A percentile compares a stretch with the other conserved stretches of the same genome.
These are phyloP conservation scores for Agapetus fuscipes DNA, from an alignment of 2,888 invertebrate genomes.

Conservation along the genomic window DNA sequence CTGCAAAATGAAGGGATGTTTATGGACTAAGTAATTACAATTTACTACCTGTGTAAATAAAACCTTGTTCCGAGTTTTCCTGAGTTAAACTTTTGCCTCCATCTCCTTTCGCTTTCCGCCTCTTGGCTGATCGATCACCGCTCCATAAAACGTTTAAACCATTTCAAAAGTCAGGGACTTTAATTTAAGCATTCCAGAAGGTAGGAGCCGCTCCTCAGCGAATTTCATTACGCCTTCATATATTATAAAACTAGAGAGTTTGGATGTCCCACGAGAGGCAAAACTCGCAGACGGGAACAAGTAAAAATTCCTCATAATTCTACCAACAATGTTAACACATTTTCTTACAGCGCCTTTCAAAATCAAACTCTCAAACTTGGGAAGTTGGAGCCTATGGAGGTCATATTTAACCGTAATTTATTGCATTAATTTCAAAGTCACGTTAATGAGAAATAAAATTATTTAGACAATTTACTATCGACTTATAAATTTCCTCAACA, in stretches of 20 bases:
- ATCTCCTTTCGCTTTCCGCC: constrained; percentile 1
- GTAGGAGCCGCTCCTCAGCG: constrained; percentile 5
- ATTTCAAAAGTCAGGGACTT: constrained; percentile 9
- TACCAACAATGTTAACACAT: neutral
- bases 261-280: neutral
- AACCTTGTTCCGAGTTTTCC: too few relatives aligned
- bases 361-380: too few relatives aligned
- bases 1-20: too few relatives aligned
- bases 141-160: constrained; percentile 1
- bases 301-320: neutral
- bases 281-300: neutral
- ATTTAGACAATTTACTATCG: too few relatives aligned
- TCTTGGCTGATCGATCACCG: neutral
- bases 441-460: too few relatives aligned
- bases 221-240: constrained; percentile 9
- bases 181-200: constrained; percentile 11
- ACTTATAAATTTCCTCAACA: too few relatives aligned
- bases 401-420: too few relatives aligned
- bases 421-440: too few relatives aligned
- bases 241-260: constrained; percentile 2
- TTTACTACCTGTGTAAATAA: too few relatives aligned
- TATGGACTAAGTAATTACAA: neutral
- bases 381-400: too few relatives aligned
- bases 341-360: neutral
- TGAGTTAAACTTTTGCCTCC: neutral